These are phyloP conservation scores for Balanococcus diminutus DNA, from an alignment of 2,888 invertebrate species.

Conservation along the genomic window DNA sequence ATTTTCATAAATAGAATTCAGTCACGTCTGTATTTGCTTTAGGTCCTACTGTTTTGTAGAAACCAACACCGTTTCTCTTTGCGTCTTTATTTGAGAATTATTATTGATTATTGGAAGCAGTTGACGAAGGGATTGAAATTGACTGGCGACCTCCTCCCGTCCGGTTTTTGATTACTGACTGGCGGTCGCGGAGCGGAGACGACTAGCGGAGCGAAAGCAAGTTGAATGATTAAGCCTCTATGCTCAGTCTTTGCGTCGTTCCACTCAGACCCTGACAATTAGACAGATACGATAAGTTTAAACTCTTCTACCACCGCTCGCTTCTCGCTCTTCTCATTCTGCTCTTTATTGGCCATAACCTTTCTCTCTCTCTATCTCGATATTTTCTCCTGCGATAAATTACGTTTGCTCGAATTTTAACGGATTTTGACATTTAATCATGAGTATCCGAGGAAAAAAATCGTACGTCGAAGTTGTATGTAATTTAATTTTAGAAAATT, in stretches of 20 bases:
- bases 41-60: conserved; percentile 41
- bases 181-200: not conserved
- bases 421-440: conserved; percentile 46
- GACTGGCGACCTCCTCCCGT: conserved; percentile 50
- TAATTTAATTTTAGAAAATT: not conserved
- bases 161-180: conserved; percentile 48
- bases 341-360: conserved; percentile 46
- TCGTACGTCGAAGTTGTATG: not conserved
- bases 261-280: conserved; percentile 56
- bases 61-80: conserved; percentile 51
- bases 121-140: conserved; percentile 57
- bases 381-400: conserved; percentile 26
- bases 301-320: conserved; percentile 55
- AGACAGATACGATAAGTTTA: conserved; percentile 58
- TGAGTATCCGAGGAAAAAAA: not conserved
- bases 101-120: conserved; percentile 56
- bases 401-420: conserved; percentile 45
- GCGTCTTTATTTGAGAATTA: conserved; percentile 49
- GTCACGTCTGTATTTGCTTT: conserved; percentile 49
- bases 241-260: conserved; percentile 48
- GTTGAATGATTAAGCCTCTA: conserved; percentile 53
- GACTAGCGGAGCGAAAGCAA: conserved; percentile 47
- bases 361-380: not conserved
- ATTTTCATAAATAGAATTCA: conserved; percentile 38
- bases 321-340: conserved; percentile 56